phyloP scores from a whole-genome alignment of 2,888 invertebrate genomes.

The Pyrrhosoma nymphula region DNA sequence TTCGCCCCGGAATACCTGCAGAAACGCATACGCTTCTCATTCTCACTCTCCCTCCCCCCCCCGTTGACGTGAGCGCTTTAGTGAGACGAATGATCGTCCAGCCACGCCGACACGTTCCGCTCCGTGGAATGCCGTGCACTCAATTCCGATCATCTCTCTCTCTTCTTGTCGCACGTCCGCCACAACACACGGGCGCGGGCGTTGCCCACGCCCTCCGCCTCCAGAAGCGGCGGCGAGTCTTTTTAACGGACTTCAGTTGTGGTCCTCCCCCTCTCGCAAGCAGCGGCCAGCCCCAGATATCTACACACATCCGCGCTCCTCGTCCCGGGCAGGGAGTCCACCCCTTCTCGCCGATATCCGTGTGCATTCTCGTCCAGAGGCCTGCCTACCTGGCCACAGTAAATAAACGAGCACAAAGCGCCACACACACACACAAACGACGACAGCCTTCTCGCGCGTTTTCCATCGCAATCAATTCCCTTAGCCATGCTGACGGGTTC shows the following conservation, averaged over 20 bases:
- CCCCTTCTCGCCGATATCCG: background rate
- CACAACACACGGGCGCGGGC: background rate
- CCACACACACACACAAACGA: background rate
- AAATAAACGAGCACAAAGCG: background rate
- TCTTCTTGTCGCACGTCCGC: background rate
- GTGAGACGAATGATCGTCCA: background rate
- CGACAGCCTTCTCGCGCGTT: conserved; percentile 15
- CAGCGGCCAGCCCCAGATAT: background rate
- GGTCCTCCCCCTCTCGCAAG: background rate
- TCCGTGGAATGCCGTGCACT: background rate
- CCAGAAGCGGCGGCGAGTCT: background rate
- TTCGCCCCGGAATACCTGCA: too few species aligned
- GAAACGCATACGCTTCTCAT: too few species aligned
- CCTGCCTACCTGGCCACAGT: conserved; percentile 2
- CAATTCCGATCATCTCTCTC: background rate
- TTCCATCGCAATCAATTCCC: conserved; percentile 25
- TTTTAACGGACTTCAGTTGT: background rate
- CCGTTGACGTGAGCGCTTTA: background rate
- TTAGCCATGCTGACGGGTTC: background rate
- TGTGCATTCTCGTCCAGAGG: background rate
- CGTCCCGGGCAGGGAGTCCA: background rate
- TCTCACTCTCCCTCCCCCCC: too few species aligned
- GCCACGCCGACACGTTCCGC: background rate
- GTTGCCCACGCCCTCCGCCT: background rate
- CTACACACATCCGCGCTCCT: background rate